Evolutionary conservation across 2,113 vertebrate genomes (phyloP).

Genomic region (Rhea americana): DNA sequence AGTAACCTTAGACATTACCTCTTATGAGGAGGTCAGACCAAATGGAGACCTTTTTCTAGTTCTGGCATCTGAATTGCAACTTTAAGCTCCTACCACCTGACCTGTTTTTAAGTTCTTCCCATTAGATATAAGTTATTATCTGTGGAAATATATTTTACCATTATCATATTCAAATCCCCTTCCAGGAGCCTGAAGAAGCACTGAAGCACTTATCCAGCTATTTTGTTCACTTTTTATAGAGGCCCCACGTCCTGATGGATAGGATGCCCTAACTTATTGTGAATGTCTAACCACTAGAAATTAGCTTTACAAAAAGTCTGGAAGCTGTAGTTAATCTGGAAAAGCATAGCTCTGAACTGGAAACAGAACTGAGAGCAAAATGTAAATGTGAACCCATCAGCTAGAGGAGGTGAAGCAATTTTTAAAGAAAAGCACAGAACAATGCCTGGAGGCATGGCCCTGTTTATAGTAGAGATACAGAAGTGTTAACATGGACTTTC

Average conservation of each 20-base stretch:
- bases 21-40: background rate
- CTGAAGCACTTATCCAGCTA: background rate
- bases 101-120: background rate
- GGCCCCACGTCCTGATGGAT: background rate
- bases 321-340: slow-evolving; percentile 7
- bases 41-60: background rate
- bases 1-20: background rate
- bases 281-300: background rate
- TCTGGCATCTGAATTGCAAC: background rate
- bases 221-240: slow-evolving; percentile 1
- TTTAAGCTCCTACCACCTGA: background rate
- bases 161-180: background rate
- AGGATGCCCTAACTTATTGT: background rate
- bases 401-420: background rate
- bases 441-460: background rate
- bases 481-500: background rate
- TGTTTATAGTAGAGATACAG: background rate
- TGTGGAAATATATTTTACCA: background rate
- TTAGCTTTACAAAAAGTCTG: background rate
- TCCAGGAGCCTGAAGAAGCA: background rate
- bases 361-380: slow-evolving; percentile 7
- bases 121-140: background rate
- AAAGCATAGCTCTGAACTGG: background rate
- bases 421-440: background rate
- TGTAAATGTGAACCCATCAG: background rate